A percentile compares a stretch with the other conserved stretches of the same genome.
phyloP scores from a whole-genome alignment of 2,888 invertebrate species.

The Gymnosoma rotundatum region DNA sequence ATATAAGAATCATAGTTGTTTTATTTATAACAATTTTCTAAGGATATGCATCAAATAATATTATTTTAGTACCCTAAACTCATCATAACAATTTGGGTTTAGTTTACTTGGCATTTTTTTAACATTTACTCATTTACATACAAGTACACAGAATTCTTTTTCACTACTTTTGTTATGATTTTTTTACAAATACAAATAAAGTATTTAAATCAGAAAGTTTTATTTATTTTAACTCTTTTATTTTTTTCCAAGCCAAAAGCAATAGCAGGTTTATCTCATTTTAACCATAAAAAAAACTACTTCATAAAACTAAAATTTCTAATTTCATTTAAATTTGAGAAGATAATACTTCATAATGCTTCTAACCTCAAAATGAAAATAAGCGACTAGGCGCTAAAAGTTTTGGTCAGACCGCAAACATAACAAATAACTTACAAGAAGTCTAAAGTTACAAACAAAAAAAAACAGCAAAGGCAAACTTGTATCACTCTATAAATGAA shows the following conservation, averaged over 20 bases:
- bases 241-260: constrained; percentile 14
- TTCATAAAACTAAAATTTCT: constrained; percentile 17
- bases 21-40: too few relatives aligned
- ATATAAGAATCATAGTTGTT: too few relatives aligned
- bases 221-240: constrained; percentile 22
- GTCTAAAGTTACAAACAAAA: constrained; percentile 3
- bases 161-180: too few relatives aligned
- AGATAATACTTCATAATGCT: constrained; percentile 50
- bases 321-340: constrained; percentile 4
- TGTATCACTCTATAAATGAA: constrained; percentile 23
- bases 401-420: constrained; percentile 47
- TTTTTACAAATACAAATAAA: neutral
- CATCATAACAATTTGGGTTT: too few relatives aligned
- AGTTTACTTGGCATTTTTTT: too few relatives aligned
- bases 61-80: too few relatives aligned
- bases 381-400: constrained; percentile 33
- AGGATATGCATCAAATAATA: too few relatives aligned
- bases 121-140: too few relatives aligned
- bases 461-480: constrained; percentile 17
- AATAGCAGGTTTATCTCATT: constrained; percentile 33
- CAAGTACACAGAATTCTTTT: too few relatives aligned
- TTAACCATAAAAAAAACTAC: constrained; percentile 53
- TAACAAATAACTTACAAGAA: neutral
- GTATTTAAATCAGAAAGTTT: neutral
- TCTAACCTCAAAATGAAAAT: constrained; percentile 37